phyloP scores from a whole-genome alignment of 2,888 invertebrate genomes.

The Orthosia gracilis region DNA sequence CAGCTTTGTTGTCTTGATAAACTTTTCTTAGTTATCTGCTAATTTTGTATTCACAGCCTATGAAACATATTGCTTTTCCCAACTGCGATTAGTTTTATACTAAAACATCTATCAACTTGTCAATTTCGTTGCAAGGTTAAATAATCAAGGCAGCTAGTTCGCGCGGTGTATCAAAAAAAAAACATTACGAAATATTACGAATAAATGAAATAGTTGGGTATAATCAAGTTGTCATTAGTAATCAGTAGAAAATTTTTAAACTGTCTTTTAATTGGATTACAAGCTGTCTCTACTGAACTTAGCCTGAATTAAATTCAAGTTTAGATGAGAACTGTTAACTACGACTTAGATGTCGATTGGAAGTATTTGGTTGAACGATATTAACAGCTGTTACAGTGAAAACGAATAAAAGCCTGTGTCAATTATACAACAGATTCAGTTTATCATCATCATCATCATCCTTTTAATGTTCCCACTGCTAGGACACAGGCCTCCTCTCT shows the following conservation, averaged over 20 bases:
- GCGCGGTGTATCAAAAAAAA: neutral
- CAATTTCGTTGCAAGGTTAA: neutral
- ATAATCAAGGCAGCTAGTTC: neutral
- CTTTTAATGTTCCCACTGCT: too few species aligned
- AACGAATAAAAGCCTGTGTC: neutral
- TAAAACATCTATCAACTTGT: too few species aligned
- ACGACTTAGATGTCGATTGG: slow-evolving; percentile 62
- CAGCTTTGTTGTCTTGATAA: too few species aligned
- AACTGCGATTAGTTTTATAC: too few species aligned
- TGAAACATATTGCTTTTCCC: neutral
- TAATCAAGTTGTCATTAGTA: slow-evolving; percentile 29
- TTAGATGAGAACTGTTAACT: slow-evolving; percentile 70
- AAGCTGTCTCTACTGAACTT: slow-evolving; percentile 65
- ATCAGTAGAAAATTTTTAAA: slow-evolving; percentile 38
- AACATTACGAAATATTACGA: neutral
- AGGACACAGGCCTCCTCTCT: too few species aligned
- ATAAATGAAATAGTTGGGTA: slow-evolving; percentile 1
- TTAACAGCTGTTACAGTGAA: neutral
- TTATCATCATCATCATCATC: too few species aligned
- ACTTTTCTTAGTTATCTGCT: neutral
- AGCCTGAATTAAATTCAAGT: slow-evolving; percentile 69
- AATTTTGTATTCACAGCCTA: too few species aligned
- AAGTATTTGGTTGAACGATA: slow-evolving; percentile 55
- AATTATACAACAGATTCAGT: neutral
- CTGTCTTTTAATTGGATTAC: slow-evolving; percentile 68